Conservation (phyloP, 2,113 vertebrate genomes). For the Gorilla gorilla region DNA sequence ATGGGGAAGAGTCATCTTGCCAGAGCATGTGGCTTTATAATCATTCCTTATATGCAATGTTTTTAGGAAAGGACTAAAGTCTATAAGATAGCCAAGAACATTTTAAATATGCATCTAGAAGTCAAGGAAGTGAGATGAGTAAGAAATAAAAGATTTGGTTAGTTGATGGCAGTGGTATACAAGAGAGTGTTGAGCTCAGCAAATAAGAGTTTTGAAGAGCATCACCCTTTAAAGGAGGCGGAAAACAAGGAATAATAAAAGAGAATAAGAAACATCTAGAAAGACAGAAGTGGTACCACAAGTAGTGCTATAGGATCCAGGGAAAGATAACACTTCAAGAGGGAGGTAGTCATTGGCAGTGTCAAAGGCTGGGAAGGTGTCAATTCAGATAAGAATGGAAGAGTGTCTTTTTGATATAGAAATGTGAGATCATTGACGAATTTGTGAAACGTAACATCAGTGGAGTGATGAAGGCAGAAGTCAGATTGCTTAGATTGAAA, state of each 20-base stretch:
- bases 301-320: neutral
- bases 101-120: neutral
- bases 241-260: neutral
- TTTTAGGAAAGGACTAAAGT: neutral
- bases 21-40: neutral
- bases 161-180: neutral
- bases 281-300: too few relatives aligned
- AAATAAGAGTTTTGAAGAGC: neutral
- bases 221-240: neutral
- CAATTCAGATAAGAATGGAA: neutral
- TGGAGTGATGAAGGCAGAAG: neutral
- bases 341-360: neutral
- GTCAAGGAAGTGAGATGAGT: neutral
- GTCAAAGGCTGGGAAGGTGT: neutral
- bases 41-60: neutral
- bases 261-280: neutral
- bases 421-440: neutral
- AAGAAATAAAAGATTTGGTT: neutral
- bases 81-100: neutral
- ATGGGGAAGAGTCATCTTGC: neutral
- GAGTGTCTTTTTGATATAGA: neutral
- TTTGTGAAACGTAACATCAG: neutral
- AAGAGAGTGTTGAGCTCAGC: neutral
- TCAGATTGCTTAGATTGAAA: neutral
- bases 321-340: neutral